Evolutionary conservation across 2,797 vertebrate genomes (phyloP).

Genomic region (Picus viridis): DNA sequence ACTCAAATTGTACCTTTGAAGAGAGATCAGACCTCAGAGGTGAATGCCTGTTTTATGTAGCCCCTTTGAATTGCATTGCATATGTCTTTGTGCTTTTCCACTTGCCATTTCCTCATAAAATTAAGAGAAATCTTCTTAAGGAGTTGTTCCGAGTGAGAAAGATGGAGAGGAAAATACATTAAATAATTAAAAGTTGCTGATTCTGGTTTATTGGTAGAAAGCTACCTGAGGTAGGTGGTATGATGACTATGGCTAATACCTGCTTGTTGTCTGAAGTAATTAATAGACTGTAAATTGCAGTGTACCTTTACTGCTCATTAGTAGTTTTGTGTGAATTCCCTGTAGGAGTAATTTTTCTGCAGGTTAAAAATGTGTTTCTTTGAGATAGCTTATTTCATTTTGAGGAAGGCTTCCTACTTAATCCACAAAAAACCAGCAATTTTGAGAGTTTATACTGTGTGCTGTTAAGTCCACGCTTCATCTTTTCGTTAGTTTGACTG

Average conservation of each 20-base stretch:
- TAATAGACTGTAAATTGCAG: constrained; percentile 11
- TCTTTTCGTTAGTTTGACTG: not conserved
- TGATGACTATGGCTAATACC: not conserved
- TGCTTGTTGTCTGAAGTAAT: constrained; percentile 34
- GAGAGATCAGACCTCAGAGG: not conserved
- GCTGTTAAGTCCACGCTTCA: not conserved
- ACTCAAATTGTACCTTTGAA: not conserved
- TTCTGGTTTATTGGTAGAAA: not conserved
- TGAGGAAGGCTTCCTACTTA: not conserved
- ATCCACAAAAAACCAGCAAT: not conserved
- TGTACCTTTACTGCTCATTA: constrained; percentile 26
- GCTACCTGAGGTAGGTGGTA: not conserved
- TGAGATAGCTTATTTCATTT: not conserved
- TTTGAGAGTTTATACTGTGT: not conserved
- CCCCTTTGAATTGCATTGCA: not conserved
- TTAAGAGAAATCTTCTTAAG: not conserved
- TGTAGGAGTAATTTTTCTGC: not conserved
- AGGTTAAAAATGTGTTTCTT: not conserved
- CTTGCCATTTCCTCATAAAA: not conserved
- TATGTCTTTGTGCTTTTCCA: not conserved
- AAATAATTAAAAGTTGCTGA: not conserved
- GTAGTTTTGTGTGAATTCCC: constrained; percentile 6
- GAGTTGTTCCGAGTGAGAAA: not conserved
- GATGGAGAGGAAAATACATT: not conserved
- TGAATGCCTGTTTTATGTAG: not conserved